Evolutionary conservation across 2,113 vertebrate species (phyloP).

Genomic region (Girardinichthys multiradiatus): DNA sequence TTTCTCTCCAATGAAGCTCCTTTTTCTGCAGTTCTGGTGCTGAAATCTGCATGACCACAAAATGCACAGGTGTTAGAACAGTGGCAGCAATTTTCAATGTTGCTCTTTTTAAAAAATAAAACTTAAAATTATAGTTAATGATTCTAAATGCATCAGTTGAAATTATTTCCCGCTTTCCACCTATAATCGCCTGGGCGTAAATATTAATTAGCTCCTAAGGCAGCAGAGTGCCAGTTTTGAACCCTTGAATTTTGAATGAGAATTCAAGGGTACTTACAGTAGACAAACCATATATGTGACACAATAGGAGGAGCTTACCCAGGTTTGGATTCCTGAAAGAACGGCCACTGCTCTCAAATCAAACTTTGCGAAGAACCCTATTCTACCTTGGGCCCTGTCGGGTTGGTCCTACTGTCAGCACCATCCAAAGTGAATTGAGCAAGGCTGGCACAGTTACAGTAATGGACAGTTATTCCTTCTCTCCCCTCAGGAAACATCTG

Average conservation of each 20-base stretch:
- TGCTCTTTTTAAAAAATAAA: not conserved
- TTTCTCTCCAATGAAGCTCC: slow-evolving; percentile 49
- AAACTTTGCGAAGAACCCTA: not conserved
- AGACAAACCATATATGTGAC: no score
- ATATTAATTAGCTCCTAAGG: not conserved
- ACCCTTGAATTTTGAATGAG: not conserved
- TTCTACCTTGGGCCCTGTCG: slow-evolving; percentile 4
- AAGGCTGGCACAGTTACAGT: slow-evolving; percentile 47
- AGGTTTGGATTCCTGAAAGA: no score
- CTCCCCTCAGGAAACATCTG: slow-evolving; percentile 79
- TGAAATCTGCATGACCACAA: slow-evolving; percentile 53
- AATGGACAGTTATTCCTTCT: slow-evolving; percentile 48
- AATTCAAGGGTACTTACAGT: no score
- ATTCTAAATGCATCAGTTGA: slow-evolving; percentile 16
- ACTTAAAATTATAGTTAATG: not conserved
- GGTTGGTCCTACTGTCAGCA: slow-evolving; percentile 56
- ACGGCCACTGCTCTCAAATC: not conserved
- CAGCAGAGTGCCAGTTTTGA: not conserved
- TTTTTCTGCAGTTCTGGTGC: slow-evolving; percentile 41
- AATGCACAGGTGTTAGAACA: slow-evolving; percentile 16
- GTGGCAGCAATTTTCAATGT: not conserved
- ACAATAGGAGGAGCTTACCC: no score
- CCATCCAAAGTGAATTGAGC: slow-evolving; percentile 37
- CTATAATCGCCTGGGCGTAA: no score
- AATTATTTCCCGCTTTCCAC: not conserved